Conservation (phyloP, 2,797 vertebrate genomes). For the Leptatherina wallacei region DNA sequence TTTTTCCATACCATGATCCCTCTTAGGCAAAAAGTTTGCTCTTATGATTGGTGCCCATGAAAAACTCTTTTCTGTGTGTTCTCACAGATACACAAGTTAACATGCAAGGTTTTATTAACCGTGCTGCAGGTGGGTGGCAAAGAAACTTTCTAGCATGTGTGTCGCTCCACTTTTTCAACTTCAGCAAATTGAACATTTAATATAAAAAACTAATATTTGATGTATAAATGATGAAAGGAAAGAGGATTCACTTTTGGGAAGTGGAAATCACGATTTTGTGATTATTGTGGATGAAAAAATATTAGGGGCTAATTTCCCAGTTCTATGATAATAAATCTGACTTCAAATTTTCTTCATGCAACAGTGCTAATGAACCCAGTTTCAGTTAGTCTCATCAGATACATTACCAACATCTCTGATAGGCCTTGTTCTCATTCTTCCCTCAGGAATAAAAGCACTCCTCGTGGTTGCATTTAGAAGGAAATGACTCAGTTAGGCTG, state of each 20-base stretch:
- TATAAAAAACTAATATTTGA: not conserved
- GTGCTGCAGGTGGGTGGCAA: constrained; percentile 61
- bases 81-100: constrained; percentile 52
- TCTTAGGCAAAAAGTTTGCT: constrained; percentile 36
- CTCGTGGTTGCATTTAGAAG: constrained; percentile 1
- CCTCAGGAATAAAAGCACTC: constrained; percentile 7
- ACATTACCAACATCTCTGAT: constrained; percentile 12
- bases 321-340: not conserved
- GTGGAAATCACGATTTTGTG: not conserved
- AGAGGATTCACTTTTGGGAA: not conserved
- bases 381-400: constrained; percentile 29
- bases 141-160: constrained; percentile 68
- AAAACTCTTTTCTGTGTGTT: constrained; percentile 43
- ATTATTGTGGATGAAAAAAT: not conserved
- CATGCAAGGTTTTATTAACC: constrained; percentile 61
- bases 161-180: constrained; percentile 32
- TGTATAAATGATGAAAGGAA: not conserved
- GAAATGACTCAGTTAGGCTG: not conserved
- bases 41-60: constrained; percentile 69
- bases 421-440: constrained; percentile 9
- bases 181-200: not conserved
- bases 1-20: constrained; percentile 66
- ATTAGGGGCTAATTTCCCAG: not conserved
- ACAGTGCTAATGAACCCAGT: constrained; percentile 1
- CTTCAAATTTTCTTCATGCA: constrained; percentile 13